Evolutionary conservation across 1,140 invertebrate genomes (phyloP).

Genomic region (Panonychus citri): DNA sequence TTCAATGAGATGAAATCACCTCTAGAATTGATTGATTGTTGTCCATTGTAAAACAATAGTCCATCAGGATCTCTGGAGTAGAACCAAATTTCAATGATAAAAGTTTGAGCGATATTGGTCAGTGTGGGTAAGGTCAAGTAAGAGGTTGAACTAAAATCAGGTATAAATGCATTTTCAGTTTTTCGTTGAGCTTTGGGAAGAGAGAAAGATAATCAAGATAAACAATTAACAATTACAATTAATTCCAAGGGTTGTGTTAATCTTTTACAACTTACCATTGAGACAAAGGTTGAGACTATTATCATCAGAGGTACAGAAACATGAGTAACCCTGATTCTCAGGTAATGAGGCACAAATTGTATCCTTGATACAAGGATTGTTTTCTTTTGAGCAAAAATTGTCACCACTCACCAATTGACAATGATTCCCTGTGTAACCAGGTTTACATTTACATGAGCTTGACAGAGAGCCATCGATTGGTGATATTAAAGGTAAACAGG

Average conservation of each 20-base stretch:
- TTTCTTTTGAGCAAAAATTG: conserved; percentile 37
- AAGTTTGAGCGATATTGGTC: conserved; percentile 46
- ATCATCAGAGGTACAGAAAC: too few relatives aligned
- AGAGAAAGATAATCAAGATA: too few relatives aligned
- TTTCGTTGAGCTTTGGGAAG: conserved; percentile 1
- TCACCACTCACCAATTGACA: conserved; percentile 39
- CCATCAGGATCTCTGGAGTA: conserved; percentile 48
- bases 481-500: conserved; percentile 33
- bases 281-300: too few relatives aligned
- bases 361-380: conserved; percentile 43
- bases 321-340: conserved; percentile 39
- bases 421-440: conserved; percentile 26
- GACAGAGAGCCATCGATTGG: conserved; percentile 26
- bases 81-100: conserved; percentile 67
- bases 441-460: conserved; percentile 27
- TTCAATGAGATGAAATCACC: conserved; percentile 69
- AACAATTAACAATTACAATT: too few relatives aligned
- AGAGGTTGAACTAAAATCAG: conserved; percentile 39
- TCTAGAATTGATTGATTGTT: conserved; percentile 27
- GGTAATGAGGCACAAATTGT: conserved; percentile 43
- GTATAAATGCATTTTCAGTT: conserved; percentile 17
- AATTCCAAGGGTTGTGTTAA: too few relatives aligned
- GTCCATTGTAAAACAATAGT: conserved; percentile 58
- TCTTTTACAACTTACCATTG: too few relatives aligned
- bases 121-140: conserved; percentile 49